Percentiles rank a stretch among this genome's conserved stretches.
Conservation (phyloP, 2,888 invertebrate genomes). For the Tyria jacobaeae region DNA sequence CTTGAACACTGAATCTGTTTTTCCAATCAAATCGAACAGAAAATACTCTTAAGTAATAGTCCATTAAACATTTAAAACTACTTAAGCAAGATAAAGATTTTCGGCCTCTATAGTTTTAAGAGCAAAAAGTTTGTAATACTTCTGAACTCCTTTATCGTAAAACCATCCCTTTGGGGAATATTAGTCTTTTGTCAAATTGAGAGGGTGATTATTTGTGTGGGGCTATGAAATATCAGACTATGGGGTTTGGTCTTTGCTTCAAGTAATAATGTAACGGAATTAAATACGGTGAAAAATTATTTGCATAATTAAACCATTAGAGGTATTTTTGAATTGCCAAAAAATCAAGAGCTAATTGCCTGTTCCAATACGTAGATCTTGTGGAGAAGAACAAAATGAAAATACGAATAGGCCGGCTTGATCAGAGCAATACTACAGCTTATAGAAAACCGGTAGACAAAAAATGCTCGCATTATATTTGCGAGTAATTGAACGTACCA, state of each 20-base stretch:
- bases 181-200: constrained; percentile 33
- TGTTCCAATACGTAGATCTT: too few species aligned
- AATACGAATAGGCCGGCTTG: too few species aligned
- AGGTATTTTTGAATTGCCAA: too few species aligned
- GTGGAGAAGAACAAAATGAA: too few species aligned
- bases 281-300: constrained; percentile 4
- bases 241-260: not conserved
- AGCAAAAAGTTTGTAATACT: constrained; percentile 15
- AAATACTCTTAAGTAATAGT: not conserved
- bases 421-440: too few species aligned
- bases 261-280: constrained; percentile 9
- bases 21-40: not conserved
- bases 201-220: constrained; percentile 14
- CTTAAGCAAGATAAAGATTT: not conserved
- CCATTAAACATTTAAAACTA: constrained; percentile 2
- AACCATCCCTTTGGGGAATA: constrained; percentile 42
- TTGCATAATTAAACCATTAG: too few species aligned
- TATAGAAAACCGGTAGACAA: too few species aligned
- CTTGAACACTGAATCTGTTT: not conserved
- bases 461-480: too few species aligned
- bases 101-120: constrained; percentile 2
- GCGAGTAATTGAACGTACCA: too few species aligned
- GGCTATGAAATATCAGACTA: constrained; percentile 8
- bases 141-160: constrained; percentile 39
- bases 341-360: too few species aligned